These are phyloP conservation scores for Phengaris arion DNA, from an alignment of 2,888 invertebrate genomes.

Conservation along the genomic window DNA sequence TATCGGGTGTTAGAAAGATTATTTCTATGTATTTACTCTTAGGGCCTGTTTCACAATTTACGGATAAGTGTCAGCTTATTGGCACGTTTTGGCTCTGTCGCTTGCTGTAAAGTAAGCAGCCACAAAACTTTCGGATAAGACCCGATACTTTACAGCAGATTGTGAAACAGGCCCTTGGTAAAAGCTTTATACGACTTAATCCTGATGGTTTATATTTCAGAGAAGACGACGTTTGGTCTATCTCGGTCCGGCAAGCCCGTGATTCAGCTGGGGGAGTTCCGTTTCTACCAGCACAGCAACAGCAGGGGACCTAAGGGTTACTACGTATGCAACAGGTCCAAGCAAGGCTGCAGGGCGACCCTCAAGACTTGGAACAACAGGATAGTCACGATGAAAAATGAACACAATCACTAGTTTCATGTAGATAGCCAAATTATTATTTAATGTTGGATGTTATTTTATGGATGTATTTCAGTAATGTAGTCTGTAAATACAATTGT, in stretches of 20 bases:
- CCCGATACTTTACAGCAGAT: too few relatives aligned
- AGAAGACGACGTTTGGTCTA: conserved; percentile 31
- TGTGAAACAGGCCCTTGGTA: too few relatives aligned
- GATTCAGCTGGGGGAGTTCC: conserved; percentile 46
- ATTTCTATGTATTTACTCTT: too few relatives aligned
- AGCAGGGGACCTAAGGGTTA: conserved; percentile 40
- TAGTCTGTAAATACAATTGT: too few relatives aligned
- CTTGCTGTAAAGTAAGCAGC: too few relatives aligned
- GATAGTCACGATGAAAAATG: conserved; percentile 41
- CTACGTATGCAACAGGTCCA: conserved; percentile 51
- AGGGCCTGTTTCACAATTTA: too few relatives aligned
- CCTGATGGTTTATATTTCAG: conserved; percentile 29
- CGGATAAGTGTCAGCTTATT: too few relatives aligned
- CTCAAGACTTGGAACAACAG: conserved; percentile 41
- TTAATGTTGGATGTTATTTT: background rate
- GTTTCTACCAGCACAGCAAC: conserved; percentile 53
- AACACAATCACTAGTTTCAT: conserved; percentile 37
- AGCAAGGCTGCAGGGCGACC: conserved; percentile 42
- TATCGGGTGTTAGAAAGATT: too few relatives aligned
- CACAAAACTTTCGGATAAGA: too few relatives aligned
- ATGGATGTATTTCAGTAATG: background rate
- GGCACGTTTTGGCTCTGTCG: too few relatives aligned
- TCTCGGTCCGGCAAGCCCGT: conserved; percentile 47
- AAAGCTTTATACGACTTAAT: background rate
- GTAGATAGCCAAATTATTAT: background rate